Evolutionary conservation across 1,140 invertebrate species (phyloP).

Genomic region (Chrysoperla carnea): DNA sequence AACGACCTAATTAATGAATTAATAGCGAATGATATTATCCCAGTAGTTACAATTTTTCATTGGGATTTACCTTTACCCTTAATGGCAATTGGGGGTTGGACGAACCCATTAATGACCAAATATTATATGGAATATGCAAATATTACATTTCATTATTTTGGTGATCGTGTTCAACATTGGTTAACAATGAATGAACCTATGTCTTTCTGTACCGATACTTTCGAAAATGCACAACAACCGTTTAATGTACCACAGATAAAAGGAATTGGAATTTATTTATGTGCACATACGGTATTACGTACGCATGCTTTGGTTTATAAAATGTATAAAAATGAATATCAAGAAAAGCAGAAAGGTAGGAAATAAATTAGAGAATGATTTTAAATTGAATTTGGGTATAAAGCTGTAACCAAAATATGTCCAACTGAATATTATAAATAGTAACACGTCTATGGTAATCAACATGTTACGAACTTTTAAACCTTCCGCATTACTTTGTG

Average conservation of each 20-base stretch:
- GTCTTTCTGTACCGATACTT: conserved; percentile 15
- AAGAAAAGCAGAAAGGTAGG: conserved; percentile 20
- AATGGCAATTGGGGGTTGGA: conserved; percentile 31
- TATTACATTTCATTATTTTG: conserved; percentile 19
- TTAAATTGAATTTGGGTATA: too few relatives aligned
- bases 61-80: conserved; percentile 31
- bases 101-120: conserved; percentile 24
- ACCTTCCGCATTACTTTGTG: too few relatives aligned
- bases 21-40: conserved; percentile 20
- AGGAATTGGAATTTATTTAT: conserved; percentile 33
- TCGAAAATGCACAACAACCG: too few relatives aligned
- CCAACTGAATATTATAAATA: too few relatives aligned
- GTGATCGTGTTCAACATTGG: conserved; percentile 31
- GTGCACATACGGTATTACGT: conserved; percentile 31
- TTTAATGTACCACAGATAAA: too few relatives aligned
- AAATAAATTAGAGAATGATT: too few relatives aligned
- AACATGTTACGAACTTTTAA: too few relatives aligned
- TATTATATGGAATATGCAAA: conserved; percentile 23
- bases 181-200: conserved; percentile 36
- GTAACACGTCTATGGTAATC: too few relatives aligned
- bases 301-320: conserved; percentile 34
- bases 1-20: conserved; percentile 32
- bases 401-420: too few relatives aligned
- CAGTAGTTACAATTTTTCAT: conserved; percentile 31
- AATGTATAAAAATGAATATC: conserved; percentile 30